phyloP scores from a whole-genome alignment of 2,113 vertebrate species.

The Pterocles orientalis region DNA sequence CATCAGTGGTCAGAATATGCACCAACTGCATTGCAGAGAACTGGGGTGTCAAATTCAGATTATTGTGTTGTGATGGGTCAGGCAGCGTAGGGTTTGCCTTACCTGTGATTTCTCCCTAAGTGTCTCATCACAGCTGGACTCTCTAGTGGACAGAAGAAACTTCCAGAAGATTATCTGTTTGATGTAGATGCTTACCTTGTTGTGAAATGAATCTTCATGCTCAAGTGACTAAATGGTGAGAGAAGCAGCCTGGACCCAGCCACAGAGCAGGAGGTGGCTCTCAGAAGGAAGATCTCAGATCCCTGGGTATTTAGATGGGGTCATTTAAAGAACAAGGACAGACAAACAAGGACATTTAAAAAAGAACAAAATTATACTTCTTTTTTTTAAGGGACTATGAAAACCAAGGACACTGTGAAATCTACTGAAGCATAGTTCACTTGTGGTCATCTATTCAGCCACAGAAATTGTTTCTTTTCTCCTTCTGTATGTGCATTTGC shows the following conservation, averaged over 20 bases:
- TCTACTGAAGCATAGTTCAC: background rate
- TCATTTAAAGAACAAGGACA: background rate
- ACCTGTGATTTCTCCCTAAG: background rate
- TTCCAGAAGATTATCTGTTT: background rate
- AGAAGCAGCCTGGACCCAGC: background rate
- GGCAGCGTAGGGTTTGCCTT: background rate
- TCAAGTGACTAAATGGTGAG: background rate
- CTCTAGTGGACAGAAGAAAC: background rate
- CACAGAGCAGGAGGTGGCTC: background rate
- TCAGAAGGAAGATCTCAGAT: background rate
- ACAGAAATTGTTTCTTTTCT: background rate
- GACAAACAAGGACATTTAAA: background rate
- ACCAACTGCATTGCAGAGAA: background rate
- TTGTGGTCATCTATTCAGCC: background rate
- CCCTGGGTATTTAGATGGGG: background rate
- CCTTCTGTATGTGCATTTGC: background rate
- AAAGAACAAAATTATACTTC: background rate
- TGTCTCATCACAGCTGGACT: background rate
- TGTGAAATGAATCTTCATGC: background rate
- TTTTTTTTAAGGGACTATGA: background rate
- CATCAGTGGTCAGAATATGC: background rate
- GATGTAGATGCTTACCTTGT: background rate
- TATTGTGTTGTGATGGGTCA: background rate
- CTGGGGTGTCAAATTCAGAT: background rate
- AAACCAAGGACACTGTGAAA: background rate